phyloP scores from a whole-genome alignment of 2,888 invertebrate species.

The Drosophila infuscata region DNA sequence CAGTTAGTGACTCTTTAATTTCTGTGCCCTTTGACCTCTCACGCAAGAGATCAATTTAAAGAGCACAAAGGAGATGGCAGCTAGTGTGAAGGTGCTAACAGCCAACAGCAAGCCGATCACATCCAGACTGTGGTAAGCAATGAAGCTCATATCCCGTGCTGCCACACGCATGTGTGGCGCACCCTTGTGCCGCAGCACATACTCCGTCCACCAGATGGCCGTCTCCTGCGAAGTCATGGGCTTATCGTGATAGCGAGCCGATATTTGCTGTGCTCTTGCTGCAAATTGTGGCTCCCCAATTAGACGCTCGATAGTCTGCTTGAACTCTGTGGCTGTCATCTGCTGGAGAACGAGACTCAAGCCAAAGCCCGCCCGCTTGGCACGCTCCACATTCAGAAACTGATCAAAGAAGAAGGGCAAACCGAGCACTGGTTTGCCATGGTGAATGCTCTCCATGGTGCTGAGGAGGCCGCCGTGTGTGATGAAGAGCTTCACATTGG shows the following conservation, averaged over 20 bases:
- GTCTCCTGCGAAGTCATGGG: constrained; percentile 78
- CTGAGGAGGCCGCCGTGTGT: constrained; percentile 86
- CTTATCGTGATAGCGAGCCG: constrained; percentile 80
- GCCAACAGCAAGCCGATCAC: constrained; percentile 67
- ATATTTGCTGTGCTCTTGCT: constrained; percentile 59
- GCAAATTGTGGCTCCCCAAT: constrained; percentile 62
- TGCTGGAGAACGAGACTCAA: constrained; percentile 80
- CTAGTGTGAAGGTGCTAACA: constrained; percentile 25
- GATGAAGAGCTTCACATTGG: constrained; percentile 85
- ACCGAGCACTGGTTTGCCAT: constrained; percentile 86
- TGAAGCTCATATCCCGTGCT: constrained; percentile 78
- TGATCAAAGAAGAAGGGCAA: constrained; percentile 86
- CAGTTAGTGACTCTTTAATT: constrained; percentile 31
- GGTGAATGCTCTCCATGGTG: constrained; percentile 85
- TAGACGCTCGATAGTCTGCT: constrained; percentile 61
- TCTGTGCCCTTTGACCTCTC: neutral
- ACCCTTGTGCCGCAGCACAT: constrained; percentile 82
- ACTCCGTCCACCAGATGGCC: constrained; percentile 83
- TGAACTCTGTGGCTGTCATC: constrained; percentile 80
- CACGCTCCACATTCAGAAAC: constrained; percentile 85
- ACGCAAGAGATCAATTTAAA: constrained; percentile 12
- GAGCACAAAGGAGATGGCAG: neutral
- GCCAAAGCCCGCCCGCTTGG: constrained; percentile 84
- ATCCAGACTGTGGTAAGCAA: constrained; percentile 82
- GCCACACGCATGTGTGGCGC: constrained; percentile 82